Evolutionary conservation across 2,113 vertebrate species (phyloP).

Genomic region (Carettochelys insculpta): DNA sequence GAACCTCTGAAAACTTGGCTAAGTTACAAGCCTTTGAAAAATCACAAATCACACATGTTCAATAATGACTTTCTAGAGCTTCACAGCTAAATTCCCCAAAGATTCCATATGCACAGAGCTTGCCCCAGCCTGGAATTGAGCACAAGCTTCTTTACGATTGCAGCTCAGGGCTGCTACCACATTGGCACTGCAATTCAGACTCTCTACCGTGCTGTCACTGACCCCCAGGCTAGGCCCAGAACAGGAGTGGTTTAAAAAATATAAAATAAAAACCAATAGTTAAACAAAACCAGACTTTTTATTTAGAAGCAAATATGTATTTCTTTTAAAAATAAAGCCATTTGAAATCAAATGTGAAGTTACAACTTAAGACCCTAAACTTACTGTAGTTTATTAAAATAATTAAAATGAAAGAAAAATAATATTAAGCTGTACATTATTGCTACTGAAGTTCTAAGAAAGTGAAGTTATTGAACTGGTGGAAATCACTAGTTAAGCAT

Average conservation of each 20-base stretch:
- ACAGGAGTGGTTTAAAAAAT: neutral
- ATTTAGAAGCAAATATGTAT: too few species aligned
- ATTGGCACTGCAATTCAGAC: neutral
- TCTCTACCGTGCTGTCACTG: neutral
- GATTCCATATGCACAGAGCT: neutral
- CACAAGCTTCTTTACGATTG: neutral
- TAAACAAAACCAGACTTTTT: too few species aligned
- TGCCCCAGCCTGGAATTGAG: neutral
- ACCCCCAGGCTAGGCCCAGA: neutral
- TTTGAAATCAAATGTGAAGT: neutral
- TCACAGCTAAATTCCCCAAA: neutral
- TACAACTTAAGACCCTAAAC: neutral
- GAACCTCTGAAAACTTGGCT: neutral
- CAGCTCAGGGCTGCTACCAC: neutral
- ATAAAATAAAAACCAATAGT: too few species aligned
- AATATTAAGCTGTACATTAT: too few species aligned
- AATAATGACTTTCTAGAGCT: neutral
- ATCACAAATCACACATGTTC: neutral
- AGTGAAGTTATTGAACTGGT: too few species aligned
- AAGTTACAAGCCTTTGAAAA: neutral
- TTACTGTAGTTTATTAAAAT: too few species aligned
- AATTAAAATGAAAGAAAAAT: too few species aligned
- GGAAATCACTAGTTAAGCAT: too few species aligned
- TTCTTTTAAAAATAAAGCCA: neutral
- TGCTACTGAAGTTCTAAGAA: too few species aligned